Evolutionary conservation across 2,113 vertebrate genomes (phyloP), one percentile per base, ranked within the genome.

Genomic region (Mirounga angustirostris): DNA sequence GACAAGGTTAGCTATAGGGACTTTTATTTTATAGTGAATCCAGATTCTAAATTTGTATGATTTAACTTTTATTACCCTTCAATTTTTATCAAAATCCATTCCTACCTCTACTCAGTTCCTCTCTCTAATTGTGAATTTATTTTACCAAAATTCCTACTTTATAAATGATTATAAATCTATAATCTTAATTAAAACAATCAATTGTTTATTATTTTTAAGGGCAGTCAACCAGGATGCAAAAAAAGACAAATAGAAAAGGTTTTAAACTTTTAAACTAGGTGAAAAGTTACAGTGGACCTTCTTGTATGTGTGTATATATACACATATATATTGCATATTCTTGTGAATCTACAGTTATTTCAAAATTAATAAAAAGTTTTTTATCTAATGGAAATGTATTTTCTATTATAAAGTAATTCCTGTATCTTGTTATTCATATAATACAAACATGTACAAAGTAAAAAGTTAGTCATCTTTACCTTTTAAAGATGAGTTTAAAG

Each of bases 81-180:
- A 69, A 67, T 36, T 87, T 95, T 89, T 40, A 63, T 30, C 19
- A 84, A 86, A 76, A 73, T 52, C 16, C 13, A 33, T 61, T 82
- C 21, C 28, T 83, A 11, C 43, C 2, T 65, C 28, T 78, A 61
- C 54, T 94, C 26, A 86, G 3, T 59, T 58, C 6, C 52, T 94
- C 74, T 82, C 52, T 94, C 74, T 82, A 71, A 69, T 59, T 79
- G 59, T 69, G 19, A 52, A 83, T 87, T 95, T 67, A 61, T 79
- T 95, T 89, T 78, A 73, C 26, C 89, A 84, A 95, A 90, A 89
- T n/a, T 63, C 84, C 26, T 82, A 65, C 50, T 91, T 96, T 92
- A 73, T 73, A 91, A 94, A 93, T 85, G 1, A 84, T 88, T 52
- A 94, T 82, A 85, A 82, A 73, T 82, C 8, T 79, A 58, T 50